Percentiles rank a stretch among this genome's conserved stretches.
phyloP scores from a whole-genome alignment of 2,888 invertebrate genomes.

The Drosophila monieri region DNA sequence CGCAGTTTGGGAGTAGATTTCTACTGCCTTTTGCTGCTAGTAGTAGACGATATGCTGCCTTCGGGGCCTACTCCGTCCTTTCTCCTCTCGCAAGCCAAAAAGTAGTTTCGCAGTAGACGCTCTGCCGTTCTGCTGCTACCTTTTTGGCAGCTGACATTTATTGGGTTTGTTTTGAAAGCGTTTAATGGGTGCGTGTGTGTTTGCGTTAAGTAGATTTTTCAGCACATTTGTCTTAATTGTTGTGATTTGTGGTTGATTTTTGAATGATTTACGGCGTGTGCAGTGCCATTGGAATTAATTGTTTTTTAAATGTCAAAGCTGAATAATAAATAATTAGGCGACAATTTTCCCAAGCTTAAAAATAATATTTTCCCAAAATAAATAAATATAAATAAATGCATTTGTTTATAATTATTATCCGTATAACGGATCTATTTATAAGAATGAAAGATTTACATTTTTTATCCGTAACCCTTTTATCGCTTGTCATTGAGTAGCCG shows the following conservation, averaged over 20 bases:
- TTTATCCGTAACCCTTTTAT: constrained; percentile 1
- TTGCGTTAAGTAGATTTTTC: constrained; percentile 76
- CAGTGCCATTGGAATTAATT: constrained; percentile 61
- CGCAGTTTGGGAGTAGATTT: constrained; percentile 47
- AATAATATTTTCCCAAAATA: neutral
- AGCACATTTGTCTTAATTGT: constrained; percentile 79
- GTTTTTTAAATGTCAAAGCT: constrained; percentile 58
- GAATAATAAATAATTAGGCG: constrained; percentile 10
- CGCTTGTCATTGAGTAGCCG: constrained; percentile 36
- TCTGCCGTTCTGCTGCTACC: constrained; percentile 41
- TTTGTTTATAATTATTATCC: neutral
- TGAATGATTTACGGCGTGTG: constrained; percentile 73
- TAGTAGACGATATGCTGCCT: constrained; percentile 3
- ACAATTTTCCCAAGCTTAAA: neutral
- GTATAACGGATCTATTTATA: neutral
- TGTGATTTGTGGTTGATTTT: constrained; percentile 80
- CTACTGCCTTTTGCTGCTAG: constrained; percentile 24
- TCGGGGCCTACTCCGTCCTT: constrained; percentile 45
- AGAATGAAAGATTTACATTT: no score
- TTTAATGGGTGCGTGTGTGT: constrained; percentile 54
- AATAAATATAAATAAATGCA: neutral
- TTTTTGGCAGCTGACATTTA: constrained; percentile 68
- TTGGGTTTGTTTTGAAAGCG: constrained; percentile 80
- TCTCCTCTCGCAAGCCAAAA: neutral
- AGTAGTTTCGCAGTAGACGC: constrained; percentile 23